Percentiles rank a stretch among this genome's conserved stretches.
These are phyloP conservation scores for Pitta sordida DNA, from an alignment of 2,113 vertebrate genomes.

Conservation along the genomic window DNA sequence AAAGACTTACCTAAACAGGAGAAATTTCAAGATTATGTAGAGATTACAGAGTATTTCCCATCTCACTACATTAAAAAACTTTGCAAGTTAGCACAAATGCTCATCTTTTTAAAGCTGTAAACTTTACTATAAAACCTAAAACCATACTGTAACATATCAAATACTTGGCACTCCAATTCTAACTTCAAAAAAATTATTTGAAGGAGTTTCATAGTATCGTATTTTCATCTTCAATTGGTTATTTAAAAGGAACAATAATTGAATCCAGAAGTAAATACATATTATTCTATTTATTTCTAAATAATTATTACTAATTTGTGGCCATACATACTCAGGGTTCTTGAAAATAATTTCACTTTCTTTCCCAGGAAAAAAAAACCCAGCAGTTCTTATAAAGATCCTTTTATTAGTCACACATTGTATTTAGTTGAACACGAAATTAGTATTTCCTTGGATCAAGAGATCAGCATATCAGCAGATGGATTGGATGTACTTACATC, in stretches of 20 bases:
- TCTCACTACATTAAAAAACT: background rate
- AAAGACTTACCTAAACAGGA: background rate
- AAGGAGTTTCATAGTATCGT: background rate
- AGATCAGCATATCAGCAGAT: background rate
- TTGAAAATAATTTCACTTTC: background rate
- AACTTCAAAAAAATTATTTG: background rate
- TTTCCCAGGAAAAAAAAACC: background rate
- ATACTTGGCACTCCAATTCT: background rate
- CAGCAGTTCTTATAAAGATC: background rate
- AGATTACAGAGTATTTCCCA: background rate
- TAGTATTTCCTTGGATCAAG: background rate
- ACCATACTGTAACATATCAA: background rate
- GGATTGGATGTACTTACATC: conserved; percentile 78
- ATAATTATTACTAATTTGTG: background rate
- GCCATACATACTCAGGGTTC: background rate
- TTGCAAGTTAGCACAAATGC: background rate
- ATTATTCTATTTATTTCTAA: background rate
- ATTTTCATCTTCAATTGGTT: background rate
- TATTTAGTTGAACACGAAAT: background rate
- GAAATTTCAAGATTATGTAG: background rate
- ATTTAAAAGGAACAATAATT: background rate
- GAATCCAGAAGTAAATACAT: background rate
- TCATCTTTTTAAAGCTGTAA: background rate
- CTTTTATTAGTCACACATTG: background rate
- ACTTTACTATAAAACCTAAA: background rate